These are phyloP conservation scores for Mechanitis mazaeus DNA, from an alignment of 2,888 invertebrate genomes.

Conservation along the genomic window DNA sequence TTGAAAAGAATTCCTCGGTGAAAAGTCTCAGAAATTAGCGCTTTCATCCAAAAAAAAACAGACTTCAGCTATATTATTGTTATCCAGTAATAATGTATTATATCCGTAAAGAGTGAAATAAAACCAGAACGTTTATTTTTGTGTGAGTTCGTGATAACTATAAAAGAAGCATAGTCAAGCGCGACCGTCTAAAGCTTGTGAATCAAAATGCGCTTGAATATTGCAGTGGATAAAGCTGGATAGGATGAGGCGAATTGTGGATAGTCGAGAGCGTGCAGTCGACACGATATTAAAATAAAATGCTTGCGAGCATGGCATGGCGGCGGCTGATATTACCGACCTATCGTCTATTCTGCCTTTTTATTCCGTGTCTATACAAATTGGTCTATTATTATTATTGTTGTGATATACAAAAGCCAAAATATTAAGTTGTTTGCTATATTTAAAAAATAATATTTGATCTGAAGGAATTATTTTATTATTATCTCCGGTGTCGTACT, in stretches of 20 bases:
- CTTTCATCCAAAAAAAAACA: no score
- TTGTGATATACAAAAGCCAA: slow-evolving; percentile 19
- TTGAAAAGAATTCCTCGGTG: no score
- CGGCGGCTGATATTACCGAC: slow-evolving; percentile 36
- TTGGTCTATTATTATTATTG: slow-evolving; percentile 30
- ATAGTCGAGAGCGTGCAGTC: slow-evolving; percentile 46
- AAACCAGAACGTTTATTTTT: slow-evolving; percentile 38
- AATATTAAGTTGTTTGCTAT: slow-evolving; percentile 10
- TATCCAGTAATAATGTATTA: background rate
- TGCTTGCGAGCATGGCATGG: slow-evolving; percentile 36
- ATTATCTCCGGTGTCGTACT: no score
- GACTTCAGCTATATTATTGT: background rate
- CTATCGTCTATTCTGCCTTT: slow-evolving; percentile 34
- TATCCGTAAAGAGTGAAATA: slow-evolving; percentile 24
- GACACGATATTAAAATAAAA: slow-evolving; percentile 59
- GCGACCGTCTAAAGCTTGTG: slow-evolving; percentile 43
- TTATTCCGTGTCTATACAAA: slow-evolving; percentile 32
- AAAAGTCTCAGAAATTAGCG: no score
- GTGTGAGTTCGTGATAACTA: slow-evolving; percentile 45
- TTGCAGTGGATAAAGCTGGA: slow-evolving; percentile 43
- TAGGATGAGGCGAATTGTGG: slow-evolving; percentile 41
- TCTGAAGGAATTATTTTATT: no score
- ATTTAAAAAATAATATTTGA: background rate
- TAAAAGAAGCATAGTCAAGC: slow-evolving; percentile 36
- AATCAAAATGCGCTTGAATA: slow-evolving; percentile 53